Conservation (phyloP, 2,888 invertebrate species). For the Opisthograptis luteolata region DNA sequence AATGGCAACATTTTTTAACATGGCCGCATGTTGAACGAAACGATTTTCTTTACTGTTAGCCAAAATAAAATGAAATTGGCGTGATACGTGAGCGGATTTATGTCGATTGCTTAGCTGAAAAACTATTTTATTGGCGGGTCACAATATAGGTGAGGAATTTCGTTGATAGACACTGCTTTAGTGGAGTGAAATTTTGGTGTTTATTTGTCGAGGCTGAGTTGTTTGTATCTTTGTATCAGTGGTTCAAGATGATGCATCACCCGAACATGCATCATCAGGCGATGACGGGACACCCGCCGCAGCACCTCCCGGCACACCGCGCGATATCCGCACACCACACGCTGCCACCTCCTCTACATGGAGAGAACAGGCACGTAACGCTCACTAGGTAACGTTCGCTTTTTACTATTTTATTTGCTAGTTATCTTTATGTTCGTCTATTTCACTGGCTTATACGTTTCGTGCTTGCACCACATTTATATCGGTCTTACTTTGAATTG, state of each 20-base stretch:
- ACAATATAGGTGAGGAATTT: slow-evolving; percentile 64
- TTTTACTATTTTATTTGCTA: slow-evolving; percentile 63
- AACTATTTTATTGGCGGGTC: slow-evolving; percentile 53
- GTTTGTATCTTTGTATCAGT: slow-evolving; percentile 67
- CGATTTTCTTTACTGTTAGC: slow-evolving; percentile 93
- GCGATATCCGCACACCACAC: slow-evolving; percentile 84
- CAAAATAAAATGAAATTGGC: slow-evolving; percentile 79
- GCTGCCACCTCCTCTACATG: slow-evolving; percentile 87
- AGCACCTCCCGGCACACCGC: slow-evolving; percentile 76
- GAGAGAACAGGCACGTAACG: slow-evolving; percentile 85
- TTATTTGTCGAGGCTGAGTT: slow-evolving; percentile 66
- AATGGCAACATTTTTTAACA: slow-evolving; percentile 85
- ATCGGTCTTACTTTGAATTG: not conserved
- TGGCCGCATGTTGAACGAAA: slow-evolving; percentile 93
- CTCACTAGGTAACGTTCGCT: slow-evolving; percentile 78
- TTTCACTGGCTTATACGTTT: not conserved
- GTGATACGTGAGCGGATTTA: slow-evolving; percentile 71
- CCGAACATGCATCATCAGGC: slow-evolving; percentile 84
- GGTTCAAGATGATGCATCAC: slow-evolving; percentile 82
- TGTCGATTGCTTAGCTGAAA: slow-evolving; percentile 63
- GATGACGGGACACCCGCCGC: slow-evolving; percentile 80
- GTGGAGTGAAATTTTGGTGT: slow-evolving; percentile 60
- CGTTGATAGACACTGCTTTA: slow-evolving; percentile 60
- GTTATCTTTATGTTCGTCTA: slow-evolving; percentile 7
- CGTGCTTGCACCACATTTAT: not conserved